Evolutionary conservation across 2,113 vertebrate species (phyloP).

Genomic region (Recurvirostra avosetta): DNA sequence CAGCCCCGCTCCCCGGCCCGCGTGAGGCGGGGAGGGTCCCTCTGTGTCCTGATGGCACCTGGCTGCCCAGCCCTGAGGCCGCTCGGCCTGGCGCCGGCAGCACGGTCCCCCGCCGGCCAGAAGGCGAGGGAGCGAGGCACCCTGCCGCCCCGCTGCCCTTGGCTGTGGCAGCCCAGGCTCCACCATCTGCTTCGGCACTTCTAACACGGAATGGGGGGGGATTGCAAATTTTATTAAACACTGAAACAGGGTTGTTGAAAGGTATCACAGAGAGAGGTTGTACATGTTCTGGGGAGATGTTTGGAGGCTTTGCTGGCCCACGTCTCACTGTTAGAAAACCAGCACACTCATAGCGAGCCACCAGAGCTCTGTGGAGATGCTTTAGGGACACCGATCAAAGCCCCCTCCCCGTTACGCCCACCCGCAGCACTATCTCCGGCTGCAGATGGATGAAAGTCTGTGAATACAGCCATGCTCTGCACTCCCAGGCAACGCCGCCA

Average conservation of each 20-base stretch:
- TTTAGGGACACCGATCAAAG: background rate
- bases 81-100: accelerated
- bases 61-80: background rate
- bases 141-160: background rate
- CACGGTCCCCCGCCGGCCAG: background rate
- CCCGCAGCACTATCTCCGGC: background rate
- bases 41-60: background rate
- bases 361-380: background rate
- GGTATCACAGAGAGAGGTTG: background rate
- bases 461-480: background rate
- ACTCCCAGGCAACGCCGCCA: background rate
- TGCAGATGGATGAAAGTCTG: background rate
- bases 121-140: background rate
- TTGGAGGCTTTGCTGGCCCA: background rate
- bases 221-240: background rate
- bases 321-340: background rate
- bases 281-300: background rate
- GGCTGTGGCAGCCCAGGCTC: background rate
- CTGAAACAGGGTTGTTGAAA: background rate
- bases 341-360: background rate
- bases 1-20: background rate
- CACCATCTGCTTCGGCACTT: background rate
- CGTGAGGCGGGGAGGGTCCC: background rate
- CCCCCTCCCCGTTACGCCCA: background rate
- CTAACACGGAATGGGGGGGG: background rate